Evolutionary conservation across 2,113 vertebrate genomes (phyloP), one percentile per base, ranked within the genome.

Genomic region (Ageneiosus marmoratus): DNA sequence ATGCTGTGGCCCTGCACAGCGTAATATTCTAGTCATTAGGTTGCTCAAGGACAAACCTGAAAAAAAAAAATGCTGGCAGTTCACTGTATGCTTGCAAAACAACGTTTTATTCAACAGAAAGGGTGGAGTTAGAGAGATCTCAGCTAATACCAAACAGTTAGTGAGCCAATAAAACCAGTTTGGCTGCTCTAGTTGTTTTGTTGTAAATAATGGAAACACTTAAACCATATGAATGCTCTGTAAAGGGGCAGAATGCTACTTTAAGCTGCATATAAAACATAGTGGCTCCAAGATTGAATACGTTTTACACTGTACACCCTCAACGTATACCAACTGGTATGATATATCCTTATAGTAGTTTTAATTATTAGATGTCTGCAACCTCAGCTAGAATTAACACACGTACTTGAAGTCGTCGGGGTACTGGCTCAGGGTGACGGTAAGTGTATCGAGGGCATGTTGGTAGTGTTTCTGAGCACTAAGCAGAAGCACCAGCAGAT

Each of bases 381-480:
- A 12, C 7, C 27, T 32, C 27, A n/a, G 15, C n/a, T 75, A 51
- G 72, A 75, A 18, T 51, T 18, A 51, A 53, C 51, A 58, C 34
- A 75, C 86, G 18, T 95, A 99, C 98, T 95, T 98, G 94, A 99
- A 97, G 91, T 95, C 97, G 88, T 97, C 94, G 0, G 97, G 98
- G 87, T 99, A 93, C 88, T 99, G 97, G 20, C 88, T 92, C 84
- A 98, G 92, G 88, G 96, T 96, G 93, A 99, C 95, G 78, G 86
- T 88, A 86, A 98, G 92, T 48, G 97, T 94, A 77, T 99, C 97
- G 85, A 97, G 91, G 27, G 97, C 95, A 0, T 96, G 95, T 78
- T 96, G 95, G 89, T 97, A 91, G 89, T 99, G 95, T 83, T 99
- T 99, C 93, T 99, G 97, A 84, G 98, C 95, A 0, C 97, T 99